Base-by-base conservation (phyloP, 2,113 vertebrate genomes). In the Leucopsar rothschildi region DNA sequence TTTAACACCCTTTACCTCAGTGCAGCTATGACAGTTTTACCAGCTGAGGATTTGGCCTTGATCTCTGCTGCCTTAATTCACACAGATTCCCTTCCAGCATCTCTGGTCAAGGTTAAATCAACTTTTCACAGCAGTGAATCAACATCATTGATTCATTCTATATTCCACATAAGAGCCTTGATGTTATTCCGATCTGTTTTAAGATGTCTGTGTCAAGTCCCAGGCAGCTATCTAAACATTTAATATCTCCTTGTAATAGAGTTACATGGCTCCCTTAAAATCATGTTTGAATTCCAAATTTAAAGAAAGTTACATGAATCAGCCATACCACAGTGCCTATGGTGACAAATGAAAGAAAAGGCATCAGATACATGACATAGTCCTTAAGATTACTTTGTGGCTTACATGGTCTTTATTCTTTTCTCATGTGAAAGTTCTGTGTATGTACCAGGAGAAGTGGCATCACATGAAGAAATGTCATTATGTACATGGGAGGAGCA, bases 21-120 rank as follows among this genome's bases (percentile, higher is more conserved):
- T 52, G 39, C 13, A 63, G 9, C 64, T 83, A 53, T 45, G n/a
- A 66, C 64, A 90, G 24, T 86, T 93, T 95, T 82, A 80, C 87
- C 88, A 94, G 73, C 81, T 91, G 73, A 95, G 66, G 73, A 87
- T 87, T 85, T 95, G 77, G 49, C 77, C 92, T 68, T 78, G 55
- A 81, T 78, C 71, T 96, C 68, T 86, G 64, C 80, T 86, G 65
- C 49, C 76, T 86, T 91, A 76, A 69, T 93, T 95, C 93, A 82
- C 77, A 91, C n/a, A 87, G 73, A 19, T 72, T 82, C 37, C 45
- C 16, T 96, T 94, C 79, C 90, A 93, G 57, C 42, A 20, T 77
- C 20, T 72, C 40, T 93, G 92, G 86, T 90, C 80, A 94, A 83
- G 92, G 92, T 94, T 96, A 93, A 96, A 90, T 90, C 79, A 93